A percentile compares a stretch with the other conserved stretches of the same genome.
Conservation (phyloP, 2,797 vertebrate genomes). For the Oreochromis grahami region DNA sequence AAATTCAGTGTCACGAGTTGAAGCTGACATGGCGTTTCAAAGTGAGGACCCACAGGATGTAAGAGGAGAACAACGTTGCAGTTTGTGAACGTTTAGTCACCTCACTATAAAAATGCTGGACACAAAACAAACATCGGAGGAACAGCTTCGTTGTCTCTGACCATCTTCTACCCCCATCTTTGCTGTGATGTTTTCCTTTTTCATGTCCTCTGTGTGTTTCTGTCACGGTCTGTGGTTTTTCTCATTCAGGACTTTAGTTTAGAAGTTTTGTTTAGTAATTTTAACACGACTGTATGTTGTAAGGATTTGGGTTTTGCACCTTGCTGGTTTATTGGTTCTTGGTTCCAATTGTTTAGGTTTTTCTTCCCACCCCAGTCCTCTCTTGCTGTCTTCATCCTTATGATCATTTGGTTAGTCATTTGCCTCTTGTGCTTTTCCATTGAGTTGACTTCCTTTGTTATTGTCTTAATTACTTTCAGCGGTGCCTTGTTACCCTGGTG, state of each 20-base stretch:
- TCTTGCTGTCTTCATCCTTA: not conserved
- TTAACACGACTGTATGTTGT: not conserved
- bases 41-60: not conserved
- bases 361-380: not conserved
- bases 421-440: not conserved
- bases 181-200: not conserved
- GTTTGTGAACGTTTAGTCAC: not conserved
- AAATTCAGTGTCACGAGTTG: not conserved
- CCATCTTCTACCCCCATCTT: not conserved
- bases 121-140: accelerated
- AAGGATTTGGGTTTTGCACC: not conserved
- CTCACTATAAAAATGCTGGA: not conserved
- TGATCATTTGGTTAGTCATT: accelerated
- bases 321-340: not conserved
- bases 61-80: not conserved
- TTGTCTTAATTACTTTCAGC: not conserved
- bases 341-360: not conserved
- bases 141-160: not conserved
- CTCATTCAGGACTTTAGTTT: not conserved
- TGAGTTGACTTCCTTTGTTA: not conserved
- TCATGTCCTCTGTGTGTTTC: not conserved
- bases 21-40: not conserved
- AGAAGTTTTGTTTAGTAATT: not conserved
- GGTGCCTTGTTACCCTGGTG: not conserved
- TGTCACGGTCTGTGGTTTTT: accelerated